These are phyloP conservation scores for Stenichneumon culpator DNA, from an alignment of 2,888 invertebrate genomes.

Conservation along the genomic window DNA sequence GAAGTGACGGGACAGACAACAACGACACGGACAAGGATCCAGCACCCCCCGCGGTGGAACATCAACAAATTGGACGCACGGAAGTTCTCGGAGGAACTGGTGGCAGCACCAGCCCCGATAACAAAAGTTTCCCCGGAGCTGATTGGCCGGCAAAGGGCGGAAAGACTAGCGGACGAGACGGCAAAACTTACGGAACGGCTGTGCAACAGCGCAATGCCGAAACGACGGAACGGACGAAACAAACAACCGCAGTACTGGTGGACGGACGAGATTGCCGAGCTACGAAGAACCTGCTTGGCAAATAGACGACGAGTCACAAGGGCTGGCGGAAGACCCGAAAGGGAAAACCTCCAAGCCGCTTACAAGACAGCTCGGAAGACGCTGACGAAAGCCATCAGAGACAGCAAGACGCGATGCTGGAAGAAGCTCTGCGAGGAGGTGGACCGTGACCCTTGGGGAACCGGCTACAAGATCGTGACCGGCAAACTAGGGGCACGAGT, in stretches of 20 bases:
- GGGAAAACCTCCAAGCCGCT: slow-evolving; percentile 41
- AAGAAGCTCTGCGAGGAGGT: slow-evolving; percentile 71
- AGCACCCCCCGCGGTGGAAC: slow-evolving; percentile 47
- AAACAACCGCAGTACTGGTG: slow-evolving; percentile 70
- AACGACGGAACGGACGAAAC: not conserved
- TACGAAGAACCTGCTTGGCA: slow-evolving; percentile 60
- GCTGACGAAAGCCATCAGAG: slow-evolving; percentile 56
- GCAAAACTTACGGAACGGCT: slow-evolving; percentile 34
- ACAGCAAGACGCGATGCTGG: slow-evolving; percentile 70
- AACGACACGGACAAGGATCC: slow-evolving; percentile 23
- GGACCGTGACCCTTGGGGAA: slow-evolving; percentile 69
- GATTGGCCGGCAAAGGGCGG: slow-evolving; percentile 57
- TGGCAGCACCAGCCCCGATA: slow-evolving; percentile 52
- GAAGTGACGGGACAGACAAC: slow-evolving; percentile 10
- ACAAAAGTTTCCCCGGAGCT: slow-evolving; percentile 47
- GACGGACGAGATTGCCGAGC: slow-evolving; percentile 70
- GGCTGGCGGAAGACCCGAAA: slow-evolving; percentile 42
- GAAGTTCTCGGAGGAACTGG: slow-evolving; percentile 55
- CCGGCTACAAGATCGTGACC: slow-evolving; percentile 70
- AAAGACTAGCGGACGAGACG: slow-evolving; percentile 57
- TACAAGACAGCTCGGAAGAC: slow-evolving; percentile 49
- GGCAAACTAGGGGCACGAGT: slow-evolving; percentile 51
- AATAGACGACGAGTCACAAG: slow-evolving; percentile 55
- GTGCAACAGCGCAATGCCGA: slow-evolving; percentile 44
- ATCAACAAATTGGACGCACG: slow-evolving; percentile 39